Base-by-base conservation (phyloP, 1,140 invertebrate species). In the Tetragnatha versicolor region DNA sequence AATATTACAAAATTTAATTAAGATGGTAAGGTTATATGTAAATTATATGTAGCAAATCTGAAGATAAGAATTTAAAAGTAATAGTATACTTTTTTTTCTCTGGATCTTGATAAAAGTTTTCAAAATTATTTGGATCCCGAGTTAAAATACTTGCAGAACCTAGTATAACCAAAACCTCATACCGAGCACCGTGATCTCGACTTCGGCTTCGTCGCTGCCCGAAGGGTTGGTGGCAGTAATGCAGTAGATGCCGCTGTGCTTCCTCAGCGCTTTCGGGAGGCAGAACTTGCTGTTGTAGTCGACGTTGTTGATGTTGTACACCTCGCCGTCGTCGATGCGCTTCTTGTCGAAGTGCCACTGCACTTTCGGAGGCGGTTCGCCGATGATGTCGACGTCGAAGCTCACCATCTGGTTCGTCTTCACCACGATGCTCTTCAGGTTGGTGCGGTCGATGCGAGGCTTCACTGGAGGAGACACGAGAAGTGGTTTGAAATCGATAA, bases 201-300 rank as follows among this genome's bases (percentile, higher is more conserved):
- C 89, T 80, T 98, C 95, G 1, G 97, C 97, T 37, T 91, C 90
- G 85, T 99, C 97, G 66, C 90, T 91, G 22, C 97, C 97, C 51
- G 93, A 96, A 79, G 96, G 92, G 84, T 99, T 99, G 84, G 92
- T 94, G 0, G 97, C 97, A 4, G 92, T 93, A 2, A 98, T 93
- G 33, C 90, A 91, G 84, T 98, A 98, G 9, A 91, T 91, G 45
- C 95, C 96, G 63, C 91, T 91, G 85, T 98, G 96, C 31, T 89
- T 85, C 55, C 95, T 89, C 75, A 92, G 91, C 22, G 93, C 88
- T 86, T 95, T 95, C 77, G 91, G 90, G 14, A 98, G 86, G 33
- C 91, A 89, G 84, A 99, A 95, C 14, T 91, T 92, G 0, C 97
- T 97, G 82, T 96, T 94, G 84, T 98, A 95, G 76, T 97, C 95